These are phyloP conservation scores for Acanthaster planci DNA, from an alignment of 35 echinoderm and acorn worm genomes.

Conservation along the genomic window DNA sequence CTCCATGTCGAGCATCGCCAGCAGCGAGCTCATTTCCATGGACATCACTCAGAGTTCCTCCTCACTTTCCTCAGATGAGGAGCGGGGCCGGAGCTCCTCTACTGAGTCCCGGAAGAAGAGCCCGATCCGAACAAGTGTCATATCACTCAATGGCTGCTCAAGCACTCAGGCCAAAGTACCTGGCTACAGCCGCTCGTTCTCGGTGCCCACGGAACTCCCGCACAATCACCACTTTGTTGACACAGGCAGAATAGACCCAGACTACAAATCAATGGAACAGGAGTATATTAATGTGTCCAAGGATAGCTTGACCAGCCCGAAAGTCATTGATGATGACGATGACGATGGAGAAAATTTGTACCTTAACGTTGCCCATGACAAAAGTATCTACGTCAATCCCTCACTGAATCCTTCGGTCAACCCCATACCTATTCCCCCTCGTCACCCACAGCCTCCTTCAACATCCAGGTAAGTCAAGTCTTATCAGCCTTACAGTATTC, in stretches of 20 bases:
- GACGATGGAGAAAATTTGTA: background rate
- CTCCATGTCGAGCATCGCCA: background rate
- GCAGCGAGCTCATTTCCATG: background rate
- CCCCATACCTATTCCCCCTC: background rate
- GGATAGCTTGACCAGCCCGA: background rate
- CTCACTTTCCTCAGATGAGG: background rate
- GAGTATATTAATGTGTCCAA: background rate
- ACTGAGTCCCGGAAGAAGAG: conserved; percentile 3
- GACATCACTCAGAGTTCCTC: conserved; percentile 11
- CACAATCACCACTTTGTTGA: background rate
- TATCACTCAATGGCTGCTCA: background rate
- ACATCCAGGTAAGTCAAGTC: background rate
- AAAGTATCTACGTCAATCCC: conserved; percentile 3
- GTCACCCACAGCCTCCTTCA: background rate
- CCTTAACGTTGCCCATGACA: background rate
- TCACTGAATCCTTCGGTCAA: background rate
- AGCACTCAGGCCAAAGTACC: background rate
- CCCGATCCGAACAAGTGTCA: background rate
- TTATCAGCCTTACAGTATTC: no score
- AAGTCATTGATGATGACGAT: background rate
- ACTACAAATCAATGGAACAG: background rate
- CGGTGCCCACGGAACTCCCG: background rate
- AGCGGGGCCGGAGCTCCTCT: background rate
- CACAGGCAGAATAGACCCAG: background rate
- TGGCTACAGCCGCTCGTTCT: background rate